Conservation (phyloP, 2,888 invertebrate genomes). For the Rapana venosa region DNA sequence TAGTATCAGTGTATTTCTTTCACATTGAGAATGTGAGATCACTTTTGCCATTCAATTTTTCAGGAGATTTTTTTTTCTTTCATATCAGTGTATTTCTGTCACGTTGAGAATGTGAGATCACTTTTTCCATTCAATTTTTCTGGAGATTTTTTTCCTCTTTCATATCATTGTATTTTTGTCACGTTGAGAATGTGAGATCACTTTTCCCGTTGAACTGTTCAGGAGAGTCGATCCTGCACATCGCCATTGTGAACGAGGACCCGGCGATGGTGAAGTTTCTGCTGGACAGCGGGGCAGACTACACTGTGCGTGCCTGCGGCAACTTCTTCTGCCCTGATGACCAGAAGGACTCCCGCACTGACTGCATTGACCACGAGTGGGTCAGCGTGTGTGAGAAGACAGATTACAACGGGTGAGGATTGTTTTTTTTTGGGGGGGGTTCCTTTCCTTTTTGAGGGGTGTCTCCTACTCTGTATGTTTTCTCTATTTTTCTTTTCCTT, state of each 20-base stretch:
- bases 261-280: slow-evolving; percentile 97
- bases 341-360: slow-evolving; percentile 92
- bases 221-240: slow-evolving; percentile 96
- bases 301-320: slow-evolving; percentile 93
- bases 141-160: no score
- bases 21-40: no score
- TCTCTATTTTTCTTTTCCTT: not conserved
- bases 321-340: slow-evolving; percentile 98
- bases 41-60: no score
- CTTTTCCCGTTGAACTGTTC: not conserved
- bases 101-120: no score
- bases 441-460: no score
- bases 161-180: no score
- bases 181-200: no score
- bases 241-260: slow-evolving; percentile 99
- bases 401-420: slow-evolving; percentile 76
- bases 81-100: no score
- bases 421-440: not conserved
- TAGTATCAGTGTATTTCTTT: no score
- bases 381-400: slow-evolving; percentile 87
- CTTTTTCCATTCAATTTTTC: no score
- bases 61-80: no score
- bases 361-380: slow-evolving; percentile 94
- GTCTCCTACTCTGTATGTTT: not conserved
- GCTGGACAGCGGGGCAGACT: slow-evolving; percentile 92